Evolutionary conservation across 1,140 invertebrate species (phyloP).

Genomic region (Coelopa frigida): DNA sequence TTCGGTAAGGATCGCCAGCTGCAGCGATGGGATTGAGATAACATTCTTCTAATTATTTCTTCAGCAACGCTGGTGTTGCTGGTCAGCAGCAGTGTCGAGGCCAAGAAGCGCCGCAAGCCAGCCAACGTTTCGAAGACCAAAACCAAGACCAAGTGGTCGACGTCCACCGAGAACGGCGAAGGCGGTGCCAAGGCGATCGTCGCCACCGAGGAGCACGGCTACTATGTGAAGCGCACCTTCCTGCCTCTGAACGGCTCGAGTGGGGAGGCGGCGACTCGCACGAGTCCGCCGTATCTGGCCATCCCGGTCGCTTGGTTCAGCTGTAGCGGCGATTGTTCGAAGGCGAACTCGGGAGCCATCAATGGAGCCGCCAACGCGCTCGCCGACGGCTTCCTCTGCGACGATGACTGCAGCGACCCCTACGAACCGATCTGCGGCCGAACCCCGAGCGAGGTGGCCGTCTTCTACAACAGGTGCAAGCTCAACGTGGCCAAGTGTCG

Average conservation of each 20-base stretch:
- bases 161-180: slow-evolving; percentile 23
- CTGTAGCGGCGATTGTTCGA: slow-evolving; percentile 23
- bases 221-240: slow-evolving; percentile 39
- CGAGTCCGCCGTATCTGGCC: slow-evolving; percentile 32
- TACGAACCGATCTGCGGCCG: slow-evolving; percentile 37
- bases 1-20: too few relatives aligned
- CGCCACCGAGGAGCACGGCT: slow-evolving; percentile 38
- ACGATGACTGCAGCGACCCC: slow-evolving; percentile 32
- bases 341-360: slow-evolving; percentile 22
- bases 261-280: neutral
- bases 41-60: too few relatives aligned
- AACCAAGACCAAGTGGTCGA: slow-evolving; percentile 41
- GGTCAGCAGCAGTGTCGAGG: slow-evolving; percentile 16
- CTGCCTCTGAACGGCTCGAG: slow-evolving; percentile 10
- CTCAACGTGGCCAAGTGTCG: slow-evolving; percentile 38
- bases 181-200: slow-evolving; percentile 20
- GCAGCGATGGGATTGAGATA: too few relatives aligned
- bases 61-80: slow-evolving; percentile 23
- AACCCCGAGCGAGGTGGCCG: slow-evolving; percentile 31
- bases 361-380: slow-evolving; percentile 26
- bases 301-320: slow-evolving; percentile 39
- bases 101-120: slow-evolving; percentile 28
- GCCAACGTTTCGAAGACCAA: slow-evolving; percentile 23
- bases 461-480: slow-evolving; percentile 40
- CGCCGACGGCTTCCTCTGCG: slow-evolving; percentile 35